Conservation (phyloP, 1,140 invertebrate species). For the Saxidomus purpurata region DNA sequence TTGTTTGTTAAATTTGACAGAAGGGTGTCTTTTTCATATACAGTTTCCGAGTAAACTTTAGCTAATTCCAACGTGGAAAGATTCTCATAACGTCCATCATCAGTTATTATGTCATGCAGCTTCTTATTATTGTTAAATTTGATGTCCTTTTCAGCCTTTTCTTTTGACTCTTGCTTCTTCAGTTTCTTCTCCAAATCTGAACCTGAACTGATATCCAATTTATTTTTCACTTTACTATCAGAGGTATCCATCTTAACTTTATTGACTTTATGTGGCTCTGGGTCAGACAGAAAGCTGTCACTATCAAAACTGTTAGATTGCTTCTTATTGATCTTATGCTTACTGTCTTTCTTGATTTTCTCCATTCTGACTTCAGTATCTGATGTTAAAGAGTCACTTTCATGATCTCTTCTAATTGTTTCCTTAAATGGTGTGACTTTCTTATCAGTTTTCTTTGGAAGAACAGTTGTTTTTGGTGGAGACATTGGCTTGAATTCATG, state of each 20-base stretch:
- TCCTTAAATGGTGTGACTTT: conserved; percentile 46
- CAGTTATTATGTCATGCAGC: conserved; percentile 51
- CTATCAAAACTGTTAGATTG: conserved; percentile 49
- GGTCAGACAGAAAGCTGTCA: conserved; percentile 46
- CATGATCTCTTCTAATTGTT: not conserved
- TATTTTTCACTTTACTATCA: conserved; percentile 33
- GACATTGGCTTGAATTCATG: conserved; percentile 61
- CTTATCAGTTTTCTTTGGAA: conserved; percentile 50
- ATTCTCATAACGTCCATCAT: conserved; percentile 48
- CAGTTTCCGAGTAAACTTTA: conserved; percentile 42
- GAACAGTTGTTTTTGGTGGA: conserved; percentile 50
- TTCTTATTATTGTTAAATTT: conserved; percentile 52
- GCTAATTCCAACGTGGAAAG: conserved; percentile 47
- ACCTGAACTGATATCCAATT: conserved; percentile 25
- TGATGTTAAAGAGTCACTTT: conserved; percentile 49
- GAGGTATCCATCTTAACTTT: not conserved
- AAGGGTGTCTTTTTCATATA: conserved; percentile 63
- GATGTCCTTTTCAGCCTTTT: conserved; percentile 39
- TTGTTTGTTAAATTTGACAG: conserved; percentile 61
- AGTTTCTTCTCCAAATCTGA: conserved; percentile 42
- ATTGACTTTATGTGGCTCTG: conserved; percentile 7
- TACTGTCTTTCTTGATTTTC: conserved; percentile 39
- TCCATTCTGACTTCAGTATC: conserved; percentile 31
- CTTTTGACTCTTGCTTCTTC: conserved; percentile 56
- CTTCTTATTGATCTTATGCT: conserved; percentile 25